These are phyloP conservation scores for Sebastes itinus DNA, from an alignment of 2,797 vertebrate species.

Conservation along the genomic window DNA sequence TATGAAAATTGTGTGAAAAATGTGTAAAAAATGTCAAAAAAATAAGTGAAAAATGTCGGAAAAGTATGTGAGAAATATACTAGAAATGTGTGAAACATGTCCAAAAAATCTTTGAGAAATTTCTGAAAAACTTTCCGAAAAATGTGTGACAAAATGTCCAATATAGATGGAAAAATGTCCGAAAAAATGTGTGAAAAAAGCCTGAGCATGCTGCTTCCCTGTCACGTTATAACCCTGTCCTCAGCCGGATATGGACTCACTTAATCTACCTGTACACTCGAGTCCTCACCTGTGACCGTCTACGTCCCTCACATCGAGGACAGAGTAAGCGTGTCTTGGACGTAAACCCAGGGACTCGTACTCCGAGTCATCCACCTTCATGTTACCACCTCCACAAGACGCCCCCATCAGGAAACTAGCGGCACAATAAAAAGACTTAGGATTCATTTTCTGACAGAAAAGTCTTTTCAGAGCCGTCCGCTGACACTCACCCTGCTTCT, in stretches of 20 bases:
- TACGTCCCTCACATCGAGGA: slow-evolving; percentile 91
- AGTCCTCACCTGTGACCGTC: slow-evolving; percentile 86
- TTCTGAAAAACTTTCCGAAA: too few relatives aligned
- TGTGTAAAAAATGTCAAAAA: too few relatives aligned
- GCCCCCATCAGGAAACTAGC: slow-evolving; percentile 94
- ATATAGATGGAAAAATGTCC: too few relatives aligned
- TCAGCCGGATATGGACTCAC: neutral
- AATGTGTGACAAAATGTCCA: too few relatives aligned
- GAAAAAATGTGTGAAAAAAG: neutral
- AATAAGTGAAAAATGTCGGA: too few relatives aligned
- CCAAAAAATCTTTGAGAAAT: too few relatives aligned
- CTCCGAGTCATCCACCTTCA: slow-evolving; percentile 91
- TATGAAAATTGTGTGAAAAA: too few relatives aligned
- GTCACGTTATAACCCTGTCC: neutral
- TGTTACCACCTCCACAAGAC: slow-evolving; percentile 94
- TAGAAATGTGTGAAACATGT: too few relatives aligned
- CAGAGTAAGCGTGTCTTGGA: slow-evolving; percentile 91
- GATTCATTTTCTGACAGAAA: neutral
- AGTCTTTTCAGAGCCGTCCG: neutral
- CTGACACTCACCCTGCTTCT: slow-evolving; percentile 90
- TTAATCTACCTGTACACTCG: neutral
- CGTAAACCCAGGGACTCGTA: slow-evolving; percentile 92
- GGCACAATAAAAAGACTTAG: neutral
- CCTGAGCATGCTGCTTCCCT: neutral
- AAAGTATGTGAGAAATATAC: too few relatives aligned